These are phyloP conservation scores for Gallinago undulata DNA, from an alignment of 2,113 vertebrate genomes.

Conservation along the genomic window DNA sequence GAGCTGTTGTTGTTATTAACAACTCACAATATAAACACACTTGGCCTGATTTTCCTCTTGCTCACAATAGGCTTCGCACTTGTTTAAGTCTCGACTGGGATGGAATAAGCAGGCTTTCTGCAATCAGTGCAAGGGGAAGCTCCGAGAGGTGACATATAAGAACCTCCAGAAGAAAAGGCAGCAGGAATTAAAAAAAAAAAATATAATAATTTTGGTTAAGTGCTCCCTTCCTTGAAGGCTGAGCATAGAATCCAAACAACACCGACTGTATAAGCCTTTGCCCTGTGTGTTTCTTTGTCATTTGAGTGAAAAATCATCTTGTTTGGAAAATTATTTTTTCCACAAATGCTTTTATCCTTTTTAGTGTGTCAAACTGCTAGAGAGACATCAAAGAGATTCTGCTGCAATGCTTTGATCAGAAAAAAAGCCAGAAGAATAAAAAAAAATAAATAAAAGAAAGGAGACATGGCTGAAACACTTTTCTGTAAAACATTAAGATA, in stretches of 20 bases:
- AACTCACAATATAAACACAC: slow-evolving; percentile 13
- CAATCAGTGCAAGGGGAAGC: neutral
- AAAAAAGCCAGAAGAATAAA: neutral
- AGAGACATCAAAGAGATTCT: slow-evolving; percentile 35
- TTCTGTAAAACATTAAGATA: slow-evolving; percentile 16
- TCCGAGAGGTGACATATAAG: neutral
- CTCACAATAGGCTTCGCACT: neutral
- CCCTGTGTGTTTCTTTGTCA: neutral
- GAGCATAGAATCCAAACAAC: slow-evolving; percentile 18
- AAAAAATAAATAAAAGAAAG: neutral
- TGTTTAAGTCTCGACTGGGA: neutral
- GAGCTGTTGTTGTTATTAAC: slow-evolving; percentile 20
- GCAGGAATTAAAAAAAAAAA: neutral
- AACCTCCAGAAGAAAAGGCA: neutral
- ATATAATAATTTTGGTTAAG: neutral
- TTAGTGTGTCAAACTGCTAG: neutral
- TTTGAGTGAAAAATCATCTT: neutral
- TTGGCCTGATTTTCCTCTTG: slow-evolving; percentile 29
- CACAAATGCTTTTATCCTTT: neutral
- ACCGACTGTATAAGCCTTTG: neutral
- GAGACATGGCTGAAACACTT: neutral
- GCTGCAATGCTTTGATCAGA: slow-evolving; percentile 14
- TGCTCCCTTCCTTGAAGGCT: slow-evolving; percentile 1
- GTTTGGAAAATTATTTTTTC: neutral
- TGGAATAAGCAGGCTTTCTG: neutral